These are phyloP conservation scores for Proterorhinus semilunaris DNA, from an alignment of 2,113 vertebrate genomes.

Conservation along the genomic window DNA sequence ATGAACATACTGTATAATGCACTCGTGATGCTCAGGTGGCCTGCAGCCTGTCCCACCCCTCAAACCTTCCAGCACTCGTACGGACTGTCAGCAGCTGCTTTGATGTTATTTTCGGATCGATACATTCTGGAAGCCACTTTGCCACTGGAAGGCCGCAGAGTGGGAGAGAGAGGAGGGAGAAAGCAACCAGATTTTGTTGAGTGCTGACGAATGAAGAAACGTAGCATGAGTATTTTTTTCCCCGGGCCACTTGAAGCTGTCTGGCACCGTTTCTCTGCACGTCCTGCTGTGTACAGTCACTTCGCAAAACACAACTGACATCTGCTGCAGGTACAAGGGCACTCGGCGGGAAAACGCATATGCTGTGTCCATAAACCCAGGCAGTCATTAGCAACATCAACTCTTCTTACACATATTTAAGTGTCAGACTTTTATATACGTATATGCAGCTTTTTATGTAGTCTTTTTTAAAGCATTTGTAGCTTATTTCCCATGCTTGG, in stretches of 20 bases:
- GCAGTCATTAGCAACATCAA: background rate
- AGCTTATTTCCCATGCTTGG: too few relatives aligned
- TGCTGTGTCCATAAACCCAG: background rate
- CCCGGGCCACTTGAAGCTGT: constrained; percentile 27
- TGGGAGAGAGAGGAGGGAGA: constrained; percentile 34
- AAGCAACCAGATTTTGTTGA: constrained; percentile 57
- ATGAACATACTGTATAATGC: background rate
- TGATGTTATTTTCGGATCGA: constrained; percentile 77
- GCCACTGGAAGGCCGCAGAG: constrained; percentile 35
- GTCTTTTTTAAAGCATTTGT: too few relatives aligned
- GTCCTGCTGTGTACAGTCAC: background rate
- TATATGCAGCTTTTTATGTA: too few relatives aligned
- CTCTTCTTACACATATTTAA: background rate
- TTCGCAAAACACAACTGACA: constrained; percentile 9
- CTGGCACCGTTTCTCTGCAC: constrained; percentile 1
- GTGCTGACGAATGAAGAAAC: constrained; percentile 28
- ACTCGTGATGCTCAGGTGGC: constrained; percentile 22
- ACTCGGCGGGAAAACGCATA: background rate
- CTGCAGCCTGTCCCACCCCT: background rate
- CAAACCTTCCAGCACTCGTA: constrained; percentile 41
- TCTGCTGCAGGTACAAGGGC: background rate
- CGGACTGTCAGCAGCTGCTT: constrained; percentile 56
- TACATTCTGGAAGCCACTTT: constrained; percentile 65
- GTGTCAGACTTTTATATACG: too few relatives aligned
- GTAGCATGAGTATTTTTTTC: constrained; percentile 13